Evolutionary conservation across 2,888 invertebrate species (phyloP).

Genomic region (Theretra japonica): DNA sequence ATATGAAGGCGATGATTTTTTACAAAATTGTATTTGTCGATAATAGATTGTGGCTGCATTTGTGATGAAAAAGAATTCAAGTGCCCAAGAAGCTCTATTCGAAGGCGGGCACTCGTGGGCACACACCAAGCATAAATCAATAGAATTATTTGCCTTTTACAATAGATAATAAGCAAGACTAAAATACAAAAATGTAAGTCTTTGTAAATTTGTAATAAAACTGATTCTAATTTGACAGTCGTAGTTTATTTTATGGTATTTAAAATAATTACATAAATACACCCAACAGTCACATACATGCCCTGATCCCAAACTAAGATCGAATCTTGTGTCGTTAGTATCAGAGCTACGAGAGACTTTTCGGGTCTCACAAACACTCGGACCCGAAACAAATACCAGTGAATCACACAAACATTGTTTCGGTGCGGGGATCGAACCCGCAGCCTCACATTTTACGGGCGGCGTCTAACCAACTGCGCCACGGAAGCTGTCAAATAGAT

Average conservation of each 20-base stretch:
- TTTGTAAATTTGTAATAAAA: background rate
- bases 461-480: too few species aligned
- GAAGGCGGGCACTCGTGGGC: conserved; percentile 51
- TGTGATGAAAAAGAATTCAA: conserved; percentile 54
- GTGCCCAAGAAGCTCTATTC: conserved; percentile 60
- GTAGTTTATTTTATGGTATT: background rate
- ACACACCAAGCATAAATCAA: conserved; percentile 31
- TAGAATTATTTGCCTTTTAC: background rate
- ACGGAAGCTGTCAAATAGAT: too few species aligned
- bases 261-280: too few species aligned
- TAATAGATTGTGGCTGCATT: conserved; percentile 57
- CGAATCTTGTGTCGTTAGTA: too few species aligned
- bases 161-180: background rate
- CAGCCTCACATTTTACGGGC: too few species aligned
- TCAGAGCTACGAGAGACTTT: too few species aligned
- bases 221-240: background rate
- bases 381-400: too few species aligned
- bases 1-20: conserved; percentile 39
- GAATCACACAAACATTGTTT: too few species aligned
- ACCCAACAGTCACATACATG: too few species aligned
- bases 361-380: too few species aligned
- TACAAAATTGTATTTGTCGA: conserved; percentile 52
- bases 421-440: too few species aligned
- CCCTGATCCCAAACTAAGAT: too few species aligned
- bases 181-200: background rate